A percentile compares a stretch with the other conserved stretches of the same genome.
Conservation (phyloP, 2,888 invertebrate genomes). For the Argyresthia goedartella region DNA sequence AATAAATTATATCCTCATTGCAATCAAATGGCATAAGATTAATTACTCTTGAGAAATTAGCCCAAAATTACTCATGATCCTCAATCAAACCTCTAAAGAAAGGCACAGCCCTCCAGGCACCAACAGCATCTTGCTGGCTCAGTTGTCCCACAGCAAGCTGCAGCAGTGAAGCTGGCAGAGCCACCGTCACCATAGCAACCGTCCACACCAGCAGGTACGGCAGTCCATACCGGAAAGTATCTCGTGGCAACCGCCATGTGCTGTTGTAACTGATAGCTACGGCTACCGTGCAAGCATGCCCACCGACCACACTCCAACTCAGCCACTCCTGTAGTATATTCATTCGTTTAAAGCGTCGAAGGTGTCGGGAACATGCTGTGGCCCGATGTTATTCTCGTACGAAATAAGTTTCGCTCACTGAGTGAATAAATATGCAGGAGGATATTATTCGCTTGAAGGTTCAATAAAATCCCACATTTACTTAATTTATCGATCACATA, state of each 20-base stretch:
- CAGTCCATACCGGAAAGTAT: conserved; percentile 55
- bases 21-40: no score
- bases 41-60: no score
- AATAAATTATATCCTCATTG: no score
- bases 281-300: conserved; percentile 63
- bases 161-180: conserved; percentile 70
- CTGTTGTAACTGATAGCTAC: conserved; percentile 69
- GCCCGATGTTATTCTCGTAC: no score
- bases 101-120: conserved; percentile 75
- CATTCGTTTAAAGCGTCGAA: no score
- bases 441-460: no score
- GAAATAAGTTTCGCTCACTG: no score
- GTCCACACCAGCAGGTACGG: conserved; percentile 66
- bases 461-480: no score
- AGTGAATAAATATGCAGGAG: no score
- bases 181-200: conserved; percentile 54
- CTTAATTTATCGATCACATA: no score
- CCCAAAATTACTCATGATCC: no score
- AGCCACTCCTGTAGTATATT: conserved; percentile 24
- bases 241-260: conserved; percentile 71
- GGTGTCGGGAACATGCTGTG: no score
- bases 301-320: conserved; percentile 34
- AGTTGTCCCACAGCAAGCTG: conserved; percentile 75
- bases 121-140: conserved; percentile 75
- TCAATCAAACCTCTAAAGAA: conserved; percentile 66